Conservation (phyloP, 2,888 invertebrate genomes). For the Dastarcus helophoroides region DNA sequence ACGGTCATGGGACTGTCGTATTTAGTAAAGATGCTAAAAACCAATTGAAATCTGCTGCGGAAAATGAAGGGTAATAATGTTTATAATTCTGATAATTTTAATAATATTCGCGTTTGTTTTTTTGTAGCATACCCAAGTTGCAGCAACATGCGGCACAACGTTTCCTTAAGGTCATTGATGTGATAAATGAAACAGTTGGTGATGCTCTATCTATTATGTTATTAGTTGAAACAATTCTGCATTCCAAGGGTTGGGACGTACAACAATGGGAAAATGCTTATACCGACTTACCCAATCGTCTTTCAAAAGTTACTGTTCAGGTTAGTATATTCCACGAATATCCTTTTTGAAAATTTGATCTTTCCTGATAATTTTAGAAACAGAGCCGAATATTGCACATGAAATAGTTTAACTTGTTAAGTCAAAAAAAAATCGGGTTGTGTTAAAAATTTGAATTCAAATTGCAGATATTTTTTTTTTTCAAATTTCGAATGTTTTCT, state of each 20-base stretch:
- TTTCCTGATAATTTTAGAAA: too few species aligned
- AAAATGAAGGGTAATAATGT: constrained; percentile 38
- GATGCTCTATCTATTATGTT: constrained; percentile 96
- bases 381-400: too few species aligned
- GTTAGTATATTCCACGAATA: too few species aligned
- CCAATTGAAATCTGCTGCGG: constrained; percentile 40
- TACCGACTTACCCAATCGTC: constrained; percentile 74
- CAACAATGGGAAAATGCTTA: constrained; percentile 75
- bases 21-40: constrained; percentile 62
- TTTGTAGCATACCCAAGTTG: too few species aligned
- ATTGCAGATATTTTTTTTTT: too few species aligned
- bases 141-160: constrained; percentile 50
- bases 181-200: constrained; percentile 91
- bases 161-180: constrained; percentile 60
- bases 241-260: constrained; percentile 67
- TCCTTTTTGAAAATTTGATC: too few species aligned
- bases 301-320: constrained; percentile 77
- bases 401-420: too few species aligned
- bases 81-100: too few species aligned
- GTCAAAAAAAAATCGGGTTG: too few species aligned
- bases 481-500: too few species aligned
- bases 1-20: constrained; percentile 94
- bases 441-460: too few species aligned
- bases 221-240: constrained; percentile 82
- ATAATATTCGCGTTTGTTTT: too few species aligned